These are phyloP conservation scores for Hermetia illucens DNA, from an alignment of 1,140 invertebrate genomes.

Conservation along the genomic window DNA sequence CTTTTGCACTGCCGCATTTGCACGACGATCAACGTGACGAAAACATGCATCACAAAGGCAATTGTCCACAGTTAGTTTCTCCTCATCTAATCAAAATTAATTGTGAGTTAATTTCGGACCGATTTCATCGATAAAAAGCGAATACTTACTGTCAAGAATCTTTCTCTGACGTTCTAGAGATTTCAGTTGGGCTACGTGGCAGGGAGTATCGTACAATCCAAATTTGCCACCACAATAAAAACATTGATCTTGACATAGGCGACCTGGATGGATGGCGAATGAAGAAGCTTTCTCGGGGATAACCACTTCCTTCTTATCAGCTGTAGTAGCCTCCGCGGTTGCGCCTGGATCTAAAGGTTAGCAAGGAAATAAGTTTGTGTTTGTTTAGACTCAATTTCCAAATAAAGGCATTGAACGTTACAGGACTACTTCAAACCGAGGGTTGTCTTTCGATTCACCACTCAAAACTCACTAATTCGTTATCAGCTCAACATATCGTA, in stretches of 20 bases:
- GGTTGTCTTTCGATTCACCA: no score
- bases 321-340: constrained; percentile 28
- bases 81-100: constrained; percentile 39
- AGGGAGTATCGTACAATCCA: constrained; percentile 67
- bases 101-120: no score
- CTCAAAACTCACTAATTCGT: no score
- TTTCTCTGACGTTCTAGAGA: constrained; percentile 60
- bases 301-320: constrained; percentile 51
- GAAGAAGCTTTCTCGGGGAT: constrained; percentile 76
- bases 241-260: constrained; percentile 66
- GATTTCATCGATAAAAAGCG: no score
- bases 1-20: constrained; percentile 45
- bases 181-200: constrained; percentile 72
- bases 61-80: constrained; percentile 61
- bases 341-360: no score
- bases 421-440: no score
- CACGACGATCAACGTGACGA: constrained; percentile 64
- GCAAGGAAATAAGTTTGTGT: no score
- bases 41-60: constrained; percentile 75
- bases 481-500: no score
- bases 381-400: no score
- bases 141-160: constrained; percentile 44
- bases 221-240: constrained; percentile 76
- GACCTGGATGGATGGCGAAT: constrained; percentile 66
- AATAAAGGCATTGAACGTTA: no score